phyloP scores from a whole-genome alignment of 2,113 vertebrate genomes.

The Ammodytes marinus region DNA sequence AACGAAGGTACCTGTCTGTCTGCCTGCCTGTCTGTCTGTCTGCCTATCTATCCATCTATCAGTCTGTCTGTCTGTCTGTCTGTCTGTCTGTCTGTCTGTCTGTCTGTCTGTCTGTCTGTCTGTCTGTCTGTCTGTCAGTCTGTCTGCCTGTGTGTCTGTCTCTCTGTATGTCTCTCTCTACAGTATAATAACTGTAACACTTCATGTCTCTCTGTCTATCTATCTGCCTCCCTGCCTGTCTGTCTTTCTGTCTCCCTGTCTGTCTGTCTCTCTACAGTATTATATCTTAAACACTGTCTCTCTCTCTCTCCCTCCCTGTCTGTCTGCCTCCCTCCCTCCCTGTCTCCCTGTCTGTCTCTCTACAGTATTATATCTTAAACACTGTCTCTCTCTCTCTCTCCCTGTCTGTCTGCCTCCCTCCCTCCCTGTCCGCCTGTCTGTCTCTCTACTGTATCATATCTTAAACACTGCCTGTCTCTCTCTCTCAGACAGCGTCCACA shows the following conservation, averaged over 20 bases:
- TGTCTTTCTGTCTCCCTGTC: background rate
- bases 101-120: background rate
- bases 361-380: no score
- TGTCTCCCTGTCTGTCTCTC: no score
- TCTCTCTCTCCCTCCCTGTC: no score
- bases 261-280: background rate
- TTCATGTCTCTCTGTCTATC: background rate
- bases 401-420: no score
- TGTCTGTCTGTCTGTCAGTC: background rate
- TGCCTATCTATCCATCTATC: conserved; percentile 2
- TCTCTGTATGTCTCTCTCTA: background rate
- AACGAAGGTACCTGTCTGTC: conserved; percentile 88
- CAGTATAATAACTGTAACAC: no score
- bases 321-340: no score
- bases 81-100: background rate
- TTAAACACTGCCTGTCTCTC: no score
- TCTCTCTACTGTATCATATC: background rate
- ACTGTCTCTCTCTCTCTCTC: no score
- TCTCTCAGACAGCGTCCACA: conserved; percentile 89
- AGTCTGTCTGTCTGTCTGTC: background rate
- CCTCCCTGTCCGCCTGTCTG: no score
- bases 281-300: background rate
- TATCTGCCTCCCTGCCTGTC: background rate
- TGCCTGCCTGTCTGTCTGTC: background rate
- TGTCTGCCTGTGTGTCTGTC: background rate